Base-by-base conservation (phyloP, 2,888 invertebrate genomes). In the Amorpha juglandis region DNA sequence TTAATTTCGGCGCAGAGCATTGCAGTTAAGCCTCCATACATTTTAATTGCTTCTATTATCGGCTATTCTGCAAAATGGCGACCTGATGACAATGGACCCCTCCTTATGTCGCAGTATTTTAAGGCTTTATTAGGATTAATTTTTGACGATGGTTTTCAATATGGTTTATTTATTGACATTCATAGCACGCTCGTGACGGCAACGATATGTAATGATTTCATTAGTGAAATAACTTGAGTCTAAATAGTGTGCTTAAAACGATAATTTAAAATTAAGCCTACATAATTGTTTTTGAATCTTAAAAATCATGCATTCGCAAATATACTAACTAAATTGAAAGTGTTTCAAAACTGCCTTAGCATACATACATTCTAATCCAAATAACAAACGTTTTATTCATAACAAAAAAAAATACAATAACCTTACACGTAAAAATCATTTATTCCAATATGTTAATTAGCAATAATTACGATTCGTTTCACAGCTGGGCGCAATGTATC, bases 21-120 rank as follows among this genome's bases (percentile, higher is more conserved):
- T 91, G 90, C 91, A 91, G 91, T 91, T 91, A 92, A 91, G 91
- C 91, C 90, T 87, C 90, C 90, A 92, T 92, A 92, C 91, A 92
- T 92, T 92, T 92, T 92, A 92, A 92, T 92, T 92, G 92, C 87
- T 86, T 88, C 90, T 90, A 92, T 92, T 92, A 92, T 92, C 89
- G 89, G 87, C 83, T 85, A 84, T 89, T 90, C 88, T 84, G 83
- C 83, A 87, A 88, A 90, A 89, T 86, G 84, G 84, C 83, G 86
- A 84, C 78, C 80, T 80, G 84, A 83, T 89, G 89, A 89, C 90
- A 90, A 90, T 88, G 84, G 83, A 73, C 68, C 78, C 76, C 81
- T 70, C 79, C 75, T 74, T 73, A 74, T 75, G 77, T 79, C 81
- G 84, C 81, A 82, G 80, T 83, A 82, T 80, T 81, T 82, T 83